Evolutionary conservation across 2,113 vertebrate genomes (phyloP).

Genomic region (Thunnus thynnus): DNA sequence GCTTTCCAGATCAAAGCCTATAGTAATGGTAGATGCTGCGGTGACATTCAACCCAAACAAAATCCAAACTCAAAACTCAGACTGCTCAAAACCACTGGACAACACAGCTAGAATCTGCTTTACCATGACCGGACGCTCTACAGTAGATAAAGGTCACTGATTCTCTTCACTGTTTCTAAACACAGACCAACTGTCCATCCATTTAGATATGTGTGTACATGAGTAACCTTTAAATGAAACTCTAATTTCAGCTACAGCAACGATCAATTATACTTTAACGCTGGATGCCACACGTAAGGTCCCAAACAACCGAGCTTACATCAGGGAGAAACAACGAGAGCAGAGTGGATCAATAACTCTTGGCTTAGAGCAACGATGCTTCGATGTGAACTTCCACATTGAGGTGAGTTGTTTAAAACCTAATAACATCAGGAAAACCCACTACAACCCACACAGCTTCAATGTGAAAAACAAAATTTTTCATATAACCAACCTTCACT

Average conservation of each 20-base stretch:
- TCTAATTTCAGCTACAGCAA: slow-evolving; percentile 64
- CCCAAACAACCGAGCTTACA: slow-evolving; percentile 73
- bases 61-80: slow-evolving; percentile 61
- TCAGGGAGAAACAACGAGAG: slow-evolving; percentile 35
- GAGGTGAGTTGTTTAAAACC: slow-evolving; percentile 61
- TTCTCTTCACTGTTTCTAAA: not conserved
- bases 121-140: slow-evolving; percentile 49
- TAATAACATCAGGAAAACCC: not conserved
- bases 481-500: not conserved
- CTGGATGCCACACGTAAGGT: slow-evolving; percentile 75
- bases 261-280: slow-evolving; percentile 71
- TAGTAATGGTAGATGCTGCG: slow-evolving; percentile 67
- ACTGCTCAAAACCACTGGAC: slow-evolving; percentile 38
- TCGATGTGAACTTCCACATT: not conserved
- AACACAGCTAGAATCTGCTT: slow-evolving; percentile 72
- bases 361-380: not conserved
- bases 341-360: rapidly evolving
- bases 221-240: not conserved
- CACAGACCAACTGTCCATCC: not conserved
- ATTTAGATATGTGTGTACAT: not conserved
- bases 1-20: slow-evolving; percentile 78
- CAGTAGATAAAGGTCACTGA: slow-evolving; percentile 50
- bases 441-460: no score
- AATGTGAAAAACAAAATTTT: no score
- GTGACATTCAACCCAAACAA: slow-evolving; percentile 62